These are phyloP conservation scores for Mesorhabditis spiculigera DNA, from an alignment of 2,888 invertebrate species.

Conservation along the genomic window DNA sequence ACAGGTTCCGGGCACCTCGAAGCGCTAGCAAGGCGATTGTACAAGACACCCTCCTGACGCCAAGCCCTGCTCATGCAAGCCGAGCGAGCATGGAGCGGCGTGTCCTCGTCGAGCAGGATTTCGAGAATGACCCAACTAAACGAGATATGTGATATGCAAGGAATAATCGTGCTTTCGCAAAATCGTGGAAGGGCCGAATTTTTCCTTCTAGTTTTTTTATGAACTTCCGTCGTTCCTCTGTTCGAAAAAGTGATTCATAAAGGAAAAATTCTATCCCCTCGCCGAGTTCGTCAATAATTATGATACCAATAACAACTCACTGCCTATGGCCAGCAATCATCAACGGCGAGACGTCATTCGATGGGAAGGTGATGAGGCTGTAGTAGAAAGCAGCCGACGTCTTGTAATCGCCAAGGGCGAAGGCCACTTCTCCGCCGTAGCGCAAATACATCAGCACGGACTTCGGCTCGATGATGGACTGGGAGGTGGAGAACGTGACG, in stretches of 20 bases:
- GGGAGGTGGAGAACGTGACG: background rate
- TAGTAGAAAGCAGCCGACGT: background rate
- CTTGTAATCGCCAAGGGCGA: background rate
- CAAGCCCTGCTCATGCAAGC: background rate
- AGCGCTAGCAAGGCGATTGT: background rate
- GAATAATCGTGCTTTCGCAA: too few relatives aligned
- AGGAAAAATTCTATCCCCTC: background rate
- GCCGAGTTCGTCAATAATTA: background rate
- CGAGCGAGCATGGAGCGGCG: background rate
- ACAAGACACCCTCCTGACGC: background rate
- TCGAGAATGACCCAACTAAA: background rate
- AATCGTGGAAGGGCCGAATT: too few relatives aligned
- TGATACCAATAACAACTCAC: background rate
- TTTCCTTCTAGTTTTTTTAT: background rate
- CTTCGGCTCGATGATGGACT: background rate
- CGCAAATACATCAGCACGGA: background rate
- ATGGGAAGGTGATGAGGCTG: background rate
- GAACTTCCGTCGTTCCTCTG: background rate
- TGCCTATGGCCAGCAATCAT: background rate
- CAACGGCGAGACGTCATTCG: background rate
- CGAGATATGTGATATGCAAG: background rate
- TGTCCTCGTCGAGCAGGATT: slow-evolving; percentile 3
- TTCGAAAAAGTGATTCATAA: background rate
- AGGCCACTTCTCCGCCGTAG: background rate
- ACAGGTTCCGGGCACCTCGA: too few relatives aligned